A percentile compares a stretch with the other conserved stretches of the same genome.
These are phyloP conservation scores for Triplophysa siluroides DNA, from an alignment of 2,113 vertebrate species.

Conservation along the genomic window DNA sequence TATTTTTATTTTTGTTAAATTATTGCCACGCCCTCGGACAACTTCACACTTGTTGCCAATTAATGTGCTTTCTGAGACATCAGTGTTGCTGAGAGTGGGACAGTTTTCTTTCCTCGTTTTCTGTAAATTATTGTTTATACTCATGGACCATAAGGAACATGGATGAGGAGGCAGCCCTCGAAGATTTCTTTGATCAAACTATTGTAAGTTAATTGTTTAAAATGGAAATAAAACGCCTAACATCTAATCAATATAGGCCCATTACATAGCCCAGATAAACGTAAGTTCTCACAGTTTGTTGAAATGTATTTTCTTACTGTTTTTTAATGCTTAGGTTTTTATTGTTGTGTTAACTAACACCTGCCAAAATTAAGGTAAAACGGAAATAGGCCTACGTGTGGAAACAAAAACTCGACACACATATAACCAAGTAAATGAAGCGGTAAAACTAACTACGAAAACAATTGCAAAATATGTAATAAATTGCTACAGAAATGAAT, in stretches of 20 bases:
- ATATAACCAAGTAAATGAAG: neutral
- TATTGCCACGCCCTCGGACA: neutral
- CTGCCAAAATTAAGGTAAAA: no score
- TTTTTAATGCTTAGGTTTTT: neutral
- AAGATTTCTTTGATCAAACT: conserved; percentile 79
- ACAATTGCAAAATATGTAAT: neutral
- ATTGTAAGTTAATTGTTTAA: conserved; percentile 64
- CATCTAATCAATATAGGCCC: no score
- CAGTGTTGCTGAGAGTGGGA: neutral
- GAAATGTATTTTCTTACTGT: neutral
- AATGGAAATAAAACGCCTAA: neutral
- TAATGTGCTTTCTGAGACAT: neutral
- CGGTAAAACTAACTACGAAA: neutral
- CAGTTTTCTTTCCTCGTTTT: neutral
- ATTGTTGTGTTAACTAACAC: no score
- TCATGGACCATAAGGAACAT: conserved; percentile 53
- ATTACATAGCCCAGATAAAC: no score
- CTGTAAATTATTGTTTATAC: neutral
- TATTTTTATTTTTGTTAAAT: neutral
- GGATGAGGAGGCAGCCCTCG: conserved; percentile 74
- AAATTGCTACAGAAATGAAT: neutral
- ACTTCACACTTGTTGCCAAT: conserved; percentile 48
- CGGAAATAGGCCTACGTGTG: no score
- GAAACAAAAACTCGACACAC: no score
- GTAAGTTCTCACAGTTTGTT: neutral